Percentiles rank a stretch among this genome's conserved stretches.
phyloP scores from a whole-genome alignment of 2,113 vertebrate genomes.

The Pseudorhombus dupliciocellatus region DNA sequence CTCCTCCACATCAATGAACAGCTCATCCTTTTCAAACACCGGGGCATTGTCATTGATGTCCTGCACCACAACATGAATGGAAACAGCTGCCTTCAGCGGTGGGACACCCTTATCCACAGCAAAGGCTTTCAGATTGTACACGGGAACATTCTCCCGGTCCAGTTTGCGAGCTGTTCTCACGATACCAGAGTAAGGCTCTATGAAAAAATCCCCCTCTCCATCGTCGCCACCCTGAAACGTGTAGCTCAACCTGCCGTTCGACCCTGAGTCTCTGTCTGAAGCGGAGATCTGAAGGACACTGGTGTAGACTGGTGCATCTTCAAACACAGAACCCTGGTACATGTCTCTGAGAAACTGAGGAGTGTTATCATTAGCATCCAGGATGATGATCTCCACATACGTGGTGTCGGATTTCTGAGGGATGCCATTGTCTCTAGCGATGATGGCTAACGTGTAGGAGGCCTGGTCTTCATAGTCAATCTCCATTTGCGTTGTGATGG shows the following conservation, averaged over 20 bases:
- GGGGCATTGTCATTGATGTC: conserved; percentile 98
- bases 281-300: conserved; percentile 96
- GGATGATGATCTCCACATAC: conserved; percentile 92
- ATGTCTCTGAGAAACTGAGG: conserved; percentile 89
- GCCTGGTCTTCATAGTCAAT: conserved; percentile 95
- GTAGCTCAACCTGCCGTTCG: conserved; percentile 91
- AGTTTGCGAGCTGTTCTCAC: conserved; percentile 91
- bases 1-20: conserved; percentile 91
- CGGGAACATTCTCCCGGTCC: conserved; percentile 91
- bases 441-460: conserved; percentile 92
- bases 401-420: conserved; percentile 95
- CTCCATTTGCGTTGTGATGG: conserved; percentile 90
- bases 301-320: conserved; percentile 88
- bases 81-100: conserved; percentile 86
- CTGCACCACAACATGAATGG: conserved; percentile 88
- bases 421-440: conserved; percentile 93
- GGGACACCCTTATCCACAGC: conserved; percentile 91
- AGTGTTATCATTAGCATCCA: conserved; percentile 91
- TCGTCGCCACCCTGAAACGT: conserved; percentile 92
- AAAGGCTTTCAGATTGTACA: conserved; percentile 89
- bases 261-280: conserved; percentile 89
- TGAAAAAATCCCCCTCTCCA: conserved; percentile 93
- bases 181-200: conserved; percentile 92
- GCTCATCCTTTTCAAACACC: conserved; percentile 92
- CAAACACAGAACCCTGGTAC: conserved; percentile 90